Evolutionary conservation across 35 echinoderm and acorn worm species (phyloP), one percentile per base, ranked within the genome.

Genomic region (Lytechinus pictus): DNA sequence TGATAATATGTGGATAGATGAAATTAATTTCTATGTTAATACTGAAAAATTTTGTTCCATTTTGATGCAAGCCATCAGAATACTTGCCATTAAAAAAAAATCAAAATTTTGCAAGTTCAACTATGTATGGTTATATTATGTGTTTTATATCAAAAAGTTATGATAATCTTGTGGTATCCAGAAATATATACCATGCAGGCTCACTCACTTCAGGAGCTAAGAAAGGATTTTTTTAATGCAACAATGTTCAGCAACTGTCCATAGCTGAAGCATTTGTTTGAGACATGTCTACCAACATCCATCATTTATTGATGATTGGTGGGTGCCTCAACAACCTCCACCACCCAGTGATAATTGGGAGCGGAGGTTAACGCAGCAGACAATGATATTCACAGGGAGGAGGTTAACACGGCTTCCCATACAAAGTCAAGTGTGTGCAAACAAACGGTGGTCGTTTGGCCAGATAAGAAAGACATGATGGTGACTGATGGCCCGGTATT

Each of bases 391-490:
- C 88, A 90, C 24, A 27, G 88, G 10, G 88, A 90, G 8, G 88
- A 52, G 88, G 88, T 90, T 90, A 54, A 33, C 88, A 54, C 3
- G 88, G 88, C 29, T 54, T 52, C 29, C 29, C 11, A 28, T 12
- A 52, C 11, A 44, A 54, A 54, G 88, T 90, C 29, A 90, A 52
- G 88, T 90, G 88, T 90, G 88, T 90, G 88, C 88, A 90, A 90
- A 90, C 27, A 90, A 90, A 90, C 88, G 88, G 29, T 52, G 88
- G 88, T 90, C 28, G 88, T 90, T 90, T 90, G 88, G 88, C 4
- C 52, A 90, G 29, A 54, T 90, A 90, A 54, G 52, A 52, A 27
- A 90, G 28, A 54, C 88, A 90, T 90, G 88, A 90, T 90, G 88
- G 88, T 90, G 88, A 90, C 52, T 44, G 88, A 90, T 90, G 88